Conservation (phyloP, 2,113 vertebrate genomes). For the Willisornis vidua region DNA sequence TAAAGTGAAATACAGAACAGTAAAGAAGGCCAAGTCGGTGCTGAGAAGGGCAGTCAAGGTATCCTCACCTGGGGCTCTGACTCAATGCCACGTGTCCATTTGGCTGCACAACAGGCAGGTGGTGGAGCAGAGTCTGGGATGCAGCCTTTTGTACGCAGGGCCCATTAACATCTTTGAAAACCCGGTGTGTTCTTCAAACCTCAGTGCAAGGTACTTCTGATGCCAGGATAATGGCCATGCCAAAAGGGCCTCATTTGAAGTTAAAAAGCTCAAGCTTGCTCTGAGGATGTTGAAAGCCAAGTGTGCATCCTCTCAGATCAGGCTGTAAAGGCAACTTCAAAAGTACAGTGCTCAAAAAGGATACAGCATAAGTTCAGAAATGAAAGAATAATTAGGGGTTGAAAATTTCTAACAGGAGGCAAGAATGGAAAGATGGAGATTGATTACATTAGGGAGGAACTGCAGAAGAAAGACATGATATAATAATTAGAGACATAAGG, state of each 20-base stretch:
- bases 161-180: background rate
- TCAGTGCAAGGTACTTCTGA: background rate
- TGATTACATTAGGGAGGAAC: background rate
- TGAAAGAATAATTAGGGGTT: conserved; percentile 7
- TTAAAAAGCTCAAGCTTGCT: background rate
- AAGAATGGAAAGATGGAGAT: background rate
- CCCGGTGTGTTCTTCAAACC: background rate
- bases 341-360: background rate
- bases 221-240: background rate
- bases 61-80: background rate
- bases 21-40: rapidly evolving
- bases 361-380: background rate
- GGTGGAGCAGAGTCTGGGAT: background rate
- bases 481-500: background rate
- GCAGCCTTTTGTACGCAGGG: background rate
- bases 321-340: background rate
- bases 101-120: background rate
- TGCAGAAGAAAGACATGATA: background rate
- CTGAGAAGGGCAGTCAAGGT: background rate
- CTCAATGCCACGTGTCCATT: rapidly evolving
- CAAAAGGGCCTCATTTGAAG: background rate
- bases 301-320: background rate
- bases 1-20: background rate
- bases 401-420: background rate
- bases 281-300: background rate